phyloP scores from a whole-genome alignment of 2,113 vertebrate genomes.

The Gallinago media region DNA sequence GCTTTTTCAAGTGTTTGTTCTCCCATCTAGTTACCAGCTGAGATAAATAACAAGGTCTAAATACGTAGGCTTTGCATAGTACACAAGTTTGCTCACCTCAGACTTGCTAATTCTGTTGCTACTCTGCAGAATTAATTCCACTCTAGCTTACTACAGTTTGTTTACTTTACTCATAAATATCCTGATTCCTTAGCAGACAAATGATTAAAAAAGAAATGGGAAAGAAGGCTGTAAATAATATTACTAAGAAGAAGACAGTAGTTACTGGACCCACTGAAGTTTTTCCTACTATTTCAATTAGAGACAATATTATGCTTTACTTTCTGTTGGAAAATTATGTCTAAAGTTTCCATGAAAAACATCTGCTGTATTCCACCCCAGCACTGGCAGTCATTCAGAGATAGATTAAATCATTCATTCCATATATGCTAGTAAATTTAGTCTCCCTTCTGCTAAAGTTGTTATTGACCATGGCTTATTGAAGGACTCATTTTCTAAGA shows the following conservation, averaged over 20 bases:
- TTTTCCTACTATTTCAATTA: slow-evolving; percentile 16
- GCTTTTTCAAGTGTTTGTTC: not conserved
- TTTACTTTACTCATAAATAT: not conserved
- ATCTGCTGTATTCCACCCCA: slow-evolving; percentile 47
- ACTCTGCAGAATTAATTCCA: not conserved
- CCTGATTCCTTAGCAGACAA: not conserved
- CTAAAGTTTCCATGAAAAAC: slow-evolving; percentile 57
- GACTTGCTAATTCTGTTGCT: not conserved
- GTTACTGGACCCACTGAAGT: not conserved
- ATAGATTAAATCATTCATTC: slow-evolving; percentile 52
- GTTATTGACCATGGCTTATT: slow-evolving; percentile 8
- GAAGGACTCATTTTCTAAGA: not conserved
- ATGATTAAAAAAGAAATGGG: not conserved
- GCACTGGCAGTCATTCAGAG: not conserved
- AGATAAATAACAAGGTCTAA: slow-evolving; percentile 15
- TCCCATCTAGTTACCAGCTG: not conserved
- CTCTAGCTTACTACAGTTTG: not conserved
- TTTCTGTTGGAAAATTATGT: slow-evolving; percentile 50
- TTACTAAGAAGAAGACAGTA: not conserved
- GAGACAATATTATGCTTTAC: not conserved
- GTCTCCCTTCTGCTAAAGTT: slow-evolving; percentile 44
- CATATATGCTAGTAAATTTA: slow-evolving; percentile 36
- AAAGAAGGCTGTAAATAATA: not conserved
- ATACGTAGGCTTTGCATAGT: not conserved
- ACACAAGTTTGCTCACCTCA: not conserved